phyloP scores from a whole-genome alignment of 2,797 vertebrate species.

The Melanotaenia trifasciata region DNA sequence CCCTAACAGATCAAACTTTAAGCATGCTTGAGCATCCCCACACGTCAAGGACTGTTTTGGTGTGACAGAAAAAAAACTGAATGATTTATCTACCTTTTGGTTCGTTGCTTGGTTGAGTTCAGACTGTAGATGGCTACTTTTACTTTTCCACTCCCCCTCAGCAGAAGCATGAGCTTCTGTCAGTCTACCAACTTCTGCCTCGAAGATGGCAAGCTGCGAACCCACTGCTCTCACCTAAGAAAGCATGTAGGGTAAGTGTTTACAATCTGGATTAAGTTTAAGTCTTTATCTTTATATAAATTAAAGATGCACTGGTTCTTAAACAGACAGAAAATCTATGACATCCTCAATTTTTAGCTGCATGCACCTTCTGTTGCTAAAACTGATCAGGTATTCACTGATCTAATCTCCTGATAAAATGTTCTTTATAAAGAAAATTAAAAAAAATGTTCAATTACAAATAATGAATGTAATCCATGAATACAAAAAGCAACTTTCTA shows the following conservation, averaged over 20 bases:
- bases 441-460: not conserved
- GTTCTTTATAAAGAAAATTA: not conserved
- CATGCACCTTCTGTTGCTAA: not conserved
- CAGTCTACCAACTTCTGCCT: conserved; percentile 72
- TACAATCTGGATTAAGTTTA: not conserved
- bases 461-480: not conserved
- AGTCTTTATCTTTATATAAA: not conserved
- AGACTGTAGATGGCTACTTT: conserved; percentile 50
- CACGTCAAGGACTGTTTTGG: not conserved
- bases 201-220: conserved; percentile 64
- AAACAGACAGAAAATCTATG: not conserved
- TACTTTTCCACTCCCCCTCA: conserved; percentile 66
- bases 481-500: not conserved
- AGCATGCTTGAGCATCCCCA: not conserved
- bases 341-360: not conserved
- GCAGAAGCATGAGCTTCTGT: conserved; percentile 54
- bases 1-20: not conserved
- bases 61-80: not conserved
- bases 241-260: not conserved
- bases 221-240: conserved; percentile 69
- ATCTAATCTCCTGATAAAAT: not conserved
- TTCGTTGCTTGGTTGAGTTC: conserved; percentile 72
- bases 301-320: not conserved
- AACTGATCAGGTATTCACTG: not conserved
- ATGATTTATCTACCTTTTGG: conserved; percentile 71